phyloP scores from a whole-genome alignment of 2,888 invertebrate genomes.

The Halocaridina rubra region DNA sequence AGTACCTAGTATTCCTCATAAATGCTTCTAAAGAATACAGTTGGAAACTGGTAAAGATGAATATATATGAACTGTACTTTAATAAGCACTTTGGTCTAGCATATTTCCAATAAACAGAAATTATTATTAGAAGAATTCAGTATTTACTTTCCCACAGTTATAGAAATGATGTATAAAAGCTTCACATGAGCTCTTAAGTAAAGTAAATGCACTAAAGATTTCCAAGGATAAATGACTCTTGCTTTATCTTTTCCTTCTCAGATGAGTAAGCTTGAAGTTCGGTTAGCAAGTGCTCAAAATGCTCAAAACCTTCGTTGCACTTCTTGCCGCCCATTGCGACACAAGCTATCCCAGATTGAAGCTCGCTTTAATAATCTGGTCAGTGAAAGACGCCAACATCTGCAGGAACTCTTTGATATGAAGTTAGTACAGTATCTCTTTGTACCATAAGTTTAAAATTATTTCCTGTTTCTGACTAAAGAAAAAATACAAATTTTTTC shows the following conservation, averaged over 20 bases:
- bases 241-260: constrained; percentile 68
- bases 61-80: no score
- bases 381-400: constrained; percentile 76
- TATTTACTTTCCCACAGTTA: neutral
- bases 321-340: constrained; percentile 76
- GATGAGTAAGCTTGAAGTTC: constrained; percentile 79
- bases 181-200: no score
- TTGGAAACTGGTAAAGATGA: no score
- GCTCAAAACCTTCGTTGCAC: constrained; percentile 78
- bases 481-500: no score
- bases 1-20: no score
- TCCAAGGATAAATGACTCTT: no score
- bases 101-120: no score
- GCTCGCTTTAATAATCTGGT: constrained; percentile 74
- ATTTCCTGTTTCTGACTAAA: no score
- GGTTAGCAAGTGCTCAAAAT: constrained; percentile 77
- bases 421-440: constrained; percentile 75
- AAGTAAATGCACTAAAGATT: no score
- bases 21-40: no score
- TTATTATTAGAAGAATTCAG: neutral
- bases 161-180: no score
- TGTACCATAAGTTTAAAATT: neutral
- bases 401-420: constrained; percentile 82
- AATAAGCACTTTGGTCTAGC: no score
- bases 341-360: constrained; percentile 76